Evolutionary conservation across 2,888 invertebrate species (phyloP), one percentile per base, ranked within the genome.

Genomic region (Serripes groenlandicus): DNA sequence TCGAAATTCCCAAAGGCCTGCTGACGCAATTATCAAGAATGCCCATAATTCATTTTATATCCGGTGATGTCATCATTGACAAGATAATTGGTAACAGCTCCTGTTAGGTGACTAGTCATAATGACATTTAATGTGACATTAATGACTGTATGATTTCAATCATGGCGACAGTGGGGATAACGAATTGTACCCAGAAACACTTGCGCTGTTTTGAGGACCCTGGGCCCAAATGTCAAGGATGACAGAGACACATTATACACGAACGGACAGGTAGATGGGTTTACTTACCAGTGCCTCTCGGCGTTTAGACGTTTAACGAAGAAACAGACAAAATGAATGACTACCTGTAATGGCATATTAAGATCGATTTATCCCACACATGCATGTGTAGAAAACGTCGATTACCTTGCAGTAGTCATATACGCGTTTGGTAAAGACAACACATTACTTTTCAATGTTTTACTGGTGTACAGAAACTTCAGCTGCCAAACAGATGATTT

Each of bases 61-160:
- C 71, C 71, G 71, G 71, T 58, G 71, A 56, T 71, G 71, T 71
- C 74, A 79, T 30, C 21, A 26, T 52, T 62, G 79, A 79, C 79
- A 79, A 35, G 74, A 70, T 74, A 79, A 69, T 74, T 56, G 74
- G 68, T 69, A 56, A 49, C n/a, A 32, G 21, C 34, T 79, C 37
- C 60, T 28, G 35, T 54, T 79, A 37, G 69, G 37, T 70, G 73
- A 79, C 60, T 60, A 69, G 69, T 37, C 37, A 66, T 42, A 64
- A 54, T 72, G 71, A 78, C 66, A 54, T 71, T 62, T 72, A 72
- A 54, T 37, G 54, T 52, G 52, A 70, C 69, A 69, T 77, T 70
- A 70, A 77, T 71, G 60, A 64, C 72, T 23, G 28, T 32, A 52
- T 66, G 23, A 30, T 73, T 78, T 54, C 35, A 78, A 72, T 66